Percentiles rank a stretch among this genome's conserved stretches.
Evolutionary conservation across 2,797 vertebrate genomes (phyloP).

Genomic region (Onychomys leucogaster): DNA sequence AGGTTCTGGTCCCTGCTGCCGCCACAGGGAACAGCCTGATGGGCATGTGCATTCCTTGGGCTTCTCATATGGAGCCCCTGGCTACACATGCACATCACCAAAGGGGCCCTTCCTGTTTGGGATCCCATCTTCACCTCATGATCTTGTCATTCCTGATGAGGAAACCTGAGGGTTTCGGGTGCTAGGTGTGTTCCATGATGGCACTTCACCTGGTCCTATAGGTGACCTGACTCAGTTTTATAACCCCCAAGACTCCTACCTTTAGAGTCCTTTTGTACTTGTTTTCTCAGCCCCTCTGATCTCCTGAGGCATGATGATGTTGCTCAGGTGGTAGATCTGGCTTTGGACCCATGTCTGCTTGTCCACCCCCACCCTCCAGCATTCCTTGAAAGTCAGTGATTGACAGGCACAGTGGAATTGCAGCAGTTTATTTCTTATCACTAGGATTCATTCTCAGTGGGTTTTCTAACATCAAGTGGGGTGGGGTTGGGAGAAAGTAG

Average conservation of each 20-base stretch:
- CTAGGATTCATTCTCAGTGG: background rate
- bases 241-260: too few species aligned
- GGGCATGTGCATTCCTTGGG: background rate
- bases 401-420: background rate
- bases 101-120: background rate
- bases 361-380: background rate
- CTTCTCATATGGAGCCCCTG: background rate
- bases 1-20: background rate
- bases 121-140: background rate
- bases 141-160: background rate
- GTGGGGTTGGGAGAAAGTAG: background rate
- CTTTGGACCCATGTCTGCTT: background rate
- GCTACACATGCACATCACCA: too few species aligned
- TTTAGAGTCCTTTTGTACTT: background rate
- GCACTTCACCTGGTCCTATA: background rate
- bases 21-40: too few species aligned
- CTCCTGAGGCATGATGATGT: background rate
- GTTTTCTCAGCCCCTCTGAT: background rate
- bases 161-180: background rate
- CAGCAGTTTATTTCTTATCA: constrained; percentile 35
- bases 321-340: background rate
- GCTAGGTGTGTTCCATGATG: background rate
- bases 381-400: background rate
- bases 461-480: background rate
- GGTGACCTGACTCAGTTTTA: background rate